Conservation (phyloP, 2,888 invertebrate genomes). For the Lycia hirtaria region DNA sequence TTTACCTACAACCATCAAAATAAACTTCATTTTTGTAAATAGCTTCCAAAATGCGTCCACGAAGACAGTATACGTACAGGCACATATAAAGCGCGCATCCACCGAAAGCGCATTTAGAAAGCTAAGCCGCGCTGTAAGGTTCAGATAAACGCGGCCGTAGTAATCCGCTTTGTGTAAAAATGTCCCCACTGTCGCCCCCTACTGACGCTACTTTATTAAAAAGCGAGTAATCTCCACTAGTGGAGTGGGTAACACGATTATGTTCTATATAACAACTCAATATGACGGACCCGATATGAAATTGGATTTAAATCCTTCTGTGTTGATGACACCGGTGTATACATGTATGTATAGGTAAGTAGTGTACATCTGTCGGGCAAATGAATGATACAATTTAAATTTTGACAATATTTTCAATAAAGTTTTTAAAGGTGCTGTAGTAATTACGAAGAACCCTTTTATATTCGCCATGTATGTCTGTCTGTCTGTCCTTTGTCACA, state of each 20-base stretch:
- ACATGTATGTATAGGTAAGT: background rate
- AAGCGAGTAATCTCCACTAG: conserved; percentile 83
- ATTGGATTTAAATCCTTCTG: conserved; percentile 78
- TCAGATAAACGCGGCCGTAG: conserved; percentile 81
- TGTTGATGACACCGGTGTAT: conserved; percentile 59
- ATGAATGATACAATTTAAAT: too few species aligned
- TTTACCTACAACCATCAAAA: background rate
- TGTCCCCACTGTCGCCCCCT: conserved; percentile 79
- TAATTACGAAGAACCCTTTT: too few species aligned
- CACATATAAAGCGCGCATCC: conserved; percentile 71
- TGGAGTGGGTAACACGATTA: conserved; percentile 84
- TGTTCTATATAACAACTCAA: conserved; percentile 79
- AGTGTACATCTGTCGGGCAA: conserved; percentile 40
- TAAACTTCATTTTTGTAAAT: too few species aligned
- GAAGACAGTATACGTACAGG: conserved; percentile 27
- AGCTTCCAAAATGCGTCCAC: conserved; percentile 6
- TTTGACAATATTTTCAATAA: background rate
- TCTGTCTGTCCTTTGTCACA: too few species aligned
- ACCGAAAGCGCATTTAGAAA: conserved; percentile 75
- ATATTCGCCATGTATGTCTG: too few species aligned
- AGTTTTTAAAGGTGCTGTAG: too few species aligned
- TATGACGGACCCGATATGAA: conserved; percentile 75
- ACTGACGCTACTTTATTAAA: conserved; percentile 79
- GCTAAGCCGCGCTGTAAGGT: conserved; percentile 82
- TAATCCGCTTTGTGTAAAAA: conserved; percentile 85